Evolutionary conservation across 2,797 vertebrate species (phyloP), one percentile per base, ranked within the genome.

Genomic region (Malurus leucopterus): DNA sequence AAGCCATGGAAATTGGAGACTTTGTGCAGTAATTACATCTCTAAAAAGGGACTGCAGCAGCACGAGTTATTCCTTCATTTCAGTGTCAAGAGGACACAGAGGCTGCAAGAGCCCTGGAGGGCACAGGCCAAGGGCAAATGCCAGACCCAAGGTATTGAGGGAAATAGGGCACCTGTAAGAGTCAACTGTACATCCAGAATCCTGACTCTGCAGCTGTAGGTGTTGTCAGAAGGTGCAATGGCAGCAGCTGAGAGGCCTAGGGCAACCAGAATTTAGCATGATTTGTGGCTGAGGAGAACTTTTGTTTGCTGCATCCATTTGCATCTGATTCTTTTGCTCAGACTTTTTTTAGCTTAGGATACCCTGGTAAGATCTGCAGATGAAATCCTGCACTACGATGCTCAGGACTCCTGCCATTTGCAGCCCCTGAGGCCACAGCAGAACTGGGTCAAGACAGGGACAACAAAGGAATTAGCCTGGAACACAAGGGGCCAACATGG

Each of bases 151-250:
- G 23, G n/a, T 53, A 55, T 8, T 62, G 57, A 50, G 30, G 72
- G 13, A 24, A 21, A 72, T 9, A 36, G 0, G 3, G 38, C 30
- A 17, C 27, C 13, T 1, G 0, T 21, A 61, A 18, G 34, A 82
- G 18, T 64, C 32, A 85, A 12, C 30, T 2, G 4, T 9, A 18
- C 81, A 12, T 38, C 50, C 23, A 58, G 23, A 46, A 68, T 43
- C 58, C 46, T 23, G 12, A 67, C 24, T 30, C 40, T 72, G 22
- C 54, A 70, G 29, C 57, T 61, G 8, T 17, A 69, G 46, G 24
- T 32, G 32, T 20, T 63, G 38, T 2, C 50, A 68, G 40, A 65
- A 29, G 34, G 51, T 6, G 32, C 30, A 74, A 61, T 5, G 18
- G 43, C 47, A 85, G 75, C 38, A 86, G 32, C 22, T 61, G 36